Percentiles rank a stretch among this genome's conserved stretches.
Evolutionary conservation across 2,888 invertebrate genomes (phyloP).

Genomic region (Xestobium rufovillosum): DNA sequence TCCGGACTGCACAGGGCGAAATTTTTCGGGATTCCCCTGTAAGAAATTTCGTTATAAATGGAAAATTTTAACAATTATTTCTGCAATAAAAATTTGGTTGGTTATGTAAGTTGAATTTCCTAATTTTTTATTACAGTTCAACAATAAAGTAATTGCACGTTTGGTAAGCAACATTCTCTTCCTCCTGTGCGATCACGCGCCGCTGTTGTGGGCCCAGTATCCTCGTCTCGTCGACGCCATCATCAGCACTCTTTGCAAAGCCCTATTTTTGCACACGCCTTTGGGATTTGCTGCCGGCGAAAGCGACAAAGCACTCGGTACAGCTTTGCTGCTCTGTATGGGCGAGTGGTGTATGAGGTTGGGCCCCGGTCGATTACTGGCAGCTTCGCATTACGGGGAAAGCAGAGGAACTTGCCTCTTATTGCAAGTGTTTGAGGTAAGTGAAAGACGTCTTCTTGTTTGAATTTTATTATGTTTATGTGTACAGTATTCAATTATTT

Average conservation of each 20-base stretch:
- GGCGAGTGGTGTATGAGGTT: conserved; percentile 92
- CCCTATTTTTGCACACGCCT: conserved; percentile 45
- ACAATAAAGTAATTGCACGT: conserved; percentile 73
- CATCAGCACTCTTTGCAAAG: conserved; percentile 47
- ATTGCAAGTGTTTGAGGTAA: conserved; percentile 66
- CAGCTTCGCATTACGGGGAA: conserved; percentile 45
- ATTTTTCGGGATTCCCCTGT: too few relatives aligned
- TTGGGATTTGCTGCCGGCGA: conserved; percentile 47
- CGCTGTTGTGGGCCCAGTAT: conserved; percentile 60
- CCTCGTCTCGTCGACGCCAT: conserved; percentile 57
- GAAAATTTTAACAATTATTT: too few relatives aligned
- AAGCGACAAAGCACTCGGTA: conserved; percentile 64
- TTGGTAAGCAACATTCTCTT: conserved; percentile 75
- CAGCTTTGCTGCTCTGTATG: conserved; percentile 78
- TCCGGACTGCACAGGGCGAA: too few relatives aligned
- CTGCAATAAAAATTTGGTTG: too few relatives aligned
- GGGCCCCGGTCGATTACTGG: conserved; percentile 57
- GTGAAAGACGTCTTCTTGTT: conserved; percentile 19
- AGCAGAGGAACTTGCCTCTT: conserved; percentile 44
- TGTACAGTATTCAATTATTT: conserved; percentile 2
- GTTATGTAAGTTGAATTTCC: background rate
- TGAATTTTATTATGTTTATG: background rate
- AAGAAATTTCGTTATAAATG: too few relatives aligned
- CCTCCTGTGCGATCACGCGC: conserved; percentile 72
- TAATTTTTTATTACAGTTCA: conserved; percentile 56